Evolutionary conservation across 2,888 invertebrate genomes (phyloP).

Genomic region (Leptarthrus brevirostris): DNA sequence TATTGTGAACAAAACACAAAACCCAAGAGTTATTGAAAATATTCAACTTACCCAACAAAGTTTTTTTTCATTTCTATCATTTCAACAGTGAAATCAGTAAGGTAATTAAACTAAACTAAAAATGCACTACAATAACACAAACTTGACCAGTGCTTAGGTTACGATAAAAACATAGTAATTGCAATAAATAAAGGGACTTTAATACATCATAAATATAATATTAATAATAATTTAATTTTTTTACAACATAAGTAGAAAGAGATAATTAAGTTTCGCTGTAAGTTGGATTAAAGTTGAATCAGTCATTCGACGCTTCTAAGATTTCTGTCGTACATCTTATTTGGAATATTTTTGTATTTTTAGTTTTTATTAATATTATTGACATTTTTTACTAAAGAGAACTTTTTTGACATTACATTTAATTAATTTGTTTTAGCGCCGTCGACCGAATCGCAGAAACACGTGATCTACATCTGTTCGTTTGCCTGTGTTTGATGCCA

Average conservation of each 20-base stretch:
- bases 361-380: not conserved
- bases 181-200: conserved; percentile 43
- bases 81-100: no score
- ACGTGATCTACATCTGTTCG: conserved; percentile 91
- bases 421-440: conserved; percentile 70
- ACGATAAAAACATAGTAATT: no score
- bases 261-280: conserved; percentile 24
- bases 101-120: no score
- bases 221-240: conserved; percentile 36
- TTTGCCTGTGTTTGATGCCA: conserved; percentile 74
- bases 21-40: no score
- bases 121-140: no score
- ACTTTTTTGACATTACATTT: not conserved
- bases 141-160: no score
- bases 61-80: no score
- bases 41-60: no score
- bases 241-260: conserved; percentile 44
- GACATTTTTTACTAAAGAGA: not conserved
- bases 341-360: not conserved
- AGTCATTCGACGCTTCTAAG: conserved; percentile 34
- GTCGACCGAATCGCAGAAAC: conserved; percentile 87
- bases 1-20: no score
- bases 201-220: conserved; percentile 44
- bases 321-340: conserved; percentile 13
- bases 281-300: conserved; percentile 1